These are phyloP conservation scores for Andrena hattorfiana DNA, from an alignment of 2,888 invertebrate species.

Conservation along the genomic window DNA sequence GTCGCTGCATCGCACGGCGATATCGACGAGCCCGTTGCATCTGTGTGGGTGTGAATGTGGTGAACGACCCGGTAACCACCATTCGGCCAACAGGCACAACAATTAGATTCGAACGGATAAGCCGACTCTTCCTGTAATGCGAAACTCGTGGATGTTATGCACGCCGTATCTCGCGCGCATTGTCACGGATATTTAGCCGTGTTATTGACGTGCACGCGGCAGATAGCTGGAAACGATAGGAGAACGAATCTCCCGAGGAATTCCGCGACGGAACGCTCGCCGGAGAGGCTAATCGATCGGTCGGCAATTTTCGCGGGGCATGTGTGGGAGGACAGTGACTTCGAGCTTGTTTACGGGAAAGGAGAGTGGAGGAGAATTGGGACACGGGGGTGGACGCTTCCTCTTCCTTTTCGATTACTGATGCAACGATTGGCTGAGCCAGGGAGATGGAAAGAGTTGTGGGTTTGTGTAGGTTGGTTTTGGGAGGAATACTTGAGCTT, in stretches of 20 bases:
- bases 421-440: too few species aligned
- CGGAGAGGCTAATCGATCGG: slow-evolving; percentile 40
- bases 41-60: slow-evolving; percentile 64
- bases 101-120: slow-evolving; percentile 80
- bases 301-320: slow-evolving; percentile 22
- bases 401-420: too few species aligned
- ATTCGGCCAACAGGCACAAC: slow-evolving; percentile 77
- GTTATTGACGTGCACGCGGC: slow-evolving; percentile 51
- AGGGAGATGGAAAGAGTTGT: too few species aligned
- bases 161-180: slow-evolving; percentile 54
- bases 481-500: too few species aligned
- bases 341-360: background rate
- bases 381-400: too few species aligned
- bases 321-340: slow-evolving; percentile 10
- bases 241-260: slow-evolving; percentile 35
- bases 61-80: slow-evolving; percentile 73
- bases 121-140: slow-evolving; percentile 80
- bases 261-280: background rate
- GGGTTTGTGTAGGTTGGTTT: too few species aligned
- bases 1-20: slow-evolving; percentile 24
- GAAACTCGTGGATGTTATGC: slow-evolving; percentile 74
- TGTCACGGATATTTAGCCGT: slow-evolving; percentile 65
- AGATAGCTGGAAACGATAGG: slow-evolving; percentile 34
- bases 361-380: background rate
- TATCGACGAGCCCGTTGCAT: slow-evolving; percentile 35